Conservation (phyloP, 1,140 invertebrate genomes). For the Drosophila navojoa region DNA sequence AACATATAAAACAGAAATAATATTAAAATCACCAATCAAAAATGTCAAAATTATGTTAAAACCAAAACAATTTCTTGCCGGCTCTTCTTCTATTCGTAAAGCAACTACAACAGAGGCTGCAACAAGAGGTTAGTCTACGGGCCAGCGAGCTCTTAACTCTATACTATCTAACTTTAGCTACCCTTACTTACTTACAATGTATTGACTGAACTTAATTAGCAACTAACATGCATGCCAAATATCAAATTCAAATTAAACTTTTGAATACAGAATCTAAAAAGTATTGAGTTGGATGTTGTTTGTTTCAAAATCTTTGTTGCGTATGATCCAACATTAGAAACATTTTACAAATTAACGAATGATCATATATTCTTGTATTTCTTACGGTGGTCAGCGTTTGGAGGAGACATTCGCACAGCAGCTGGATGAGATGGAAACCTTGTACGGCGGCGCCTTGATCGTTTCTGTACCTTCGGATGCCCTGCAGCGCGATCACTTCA, state of each 20-base stretch:
- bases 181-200: background rate
- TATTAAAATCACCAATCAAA: slow-evolving; percentile 20
- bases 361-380: slow-evolving; percentile 13
- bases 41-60: slow-evolving; percentile 61
- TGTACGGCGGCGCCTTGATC: slow-evolving; percentile 86
- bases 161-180: slow-evolving; percentile 26
- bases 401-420: slow-evolving; percentile 94
- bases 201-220: background rate
- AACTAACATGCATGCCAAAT: slow-evolving; percentile 31
- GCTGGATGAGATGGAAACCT: slow-evolving; percentile 92
- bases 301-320: slow-evolving; percentile 21
- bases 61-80: slow-evolving; percentile 74
- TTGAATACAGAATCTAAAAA: background rate
- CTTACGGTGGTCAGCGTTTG: slow-evolving; percentile 86
- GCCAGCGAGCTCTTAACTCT: slow-evolving; percentile 43
- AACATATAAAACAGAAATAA: slow-evolving; percentile 6
- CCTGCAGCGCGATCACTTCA: slow-evolving; percentile 85
- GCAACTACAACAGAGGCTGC: slow-evolving; percentile 77
- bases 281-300: slow-evolving; percentile 31
- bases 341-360: slow-evolving; percentile 1
- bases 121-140: slow-evolving; percentile 76
- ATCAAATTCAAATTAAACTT: slow-evolving; percentile 4
- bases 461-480: slow-evolving; percentile 87
- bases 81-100: slow-evolving; percentile 78
- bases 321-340: slow-evolving; percentile 7